phyloP scores from a whole-genome alignment of 1,140 invertebrate species.

The Dreissena polymorpha region DNA sequence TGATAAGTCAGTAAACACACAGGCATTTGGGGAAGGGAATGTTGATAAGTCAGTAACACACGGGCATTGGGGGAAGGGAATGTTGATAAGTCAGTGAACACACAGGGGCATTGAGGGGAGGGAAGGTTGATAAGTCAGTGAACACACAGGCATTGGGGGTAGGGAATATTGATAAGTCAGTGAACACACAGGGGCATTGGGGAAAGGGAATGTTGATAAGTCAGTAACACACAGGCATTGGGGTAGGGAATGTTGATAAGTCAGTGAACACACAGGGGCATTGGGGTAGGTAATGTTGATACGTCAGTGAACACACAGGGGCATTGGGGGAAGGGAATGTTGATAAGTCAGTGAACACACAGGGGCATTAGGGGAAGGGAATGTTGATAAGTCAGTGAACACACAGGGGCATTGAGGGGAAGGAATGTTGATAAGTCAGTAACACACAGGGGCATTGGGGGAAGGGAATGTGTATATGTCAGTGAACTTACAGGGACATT shows the following conservation, averaged over 20 bases:
- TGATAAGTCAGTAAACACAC: constrained; percentile 79
- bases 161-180: constrained; percentile 78
- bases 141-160: neutral
- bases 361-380: too few relatives aligned
- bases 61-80: too few relatives aligned
- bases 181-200: constrained; percentile 17
- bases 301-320: constrained; percentile 79
- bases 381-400: constrained; percentile 79
- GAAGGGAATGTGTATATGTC: constrained; percentile 76
- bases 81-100: constrained; percentile 79
- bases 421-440: constrained; percentile 79
- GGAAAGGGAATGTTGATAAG: constrained; percentile 65
- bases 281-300: too few relatives aligned
- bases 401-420: too few relatives aligned
- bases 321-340: too few relatives aligned
- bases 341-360: constrained; percentile 79
- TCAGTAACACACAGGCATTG: constrained; percentile 74
- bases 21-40: too few relatives aligned
- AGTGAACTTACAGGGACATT: constrained; percentile 57
- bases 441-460: neutral
- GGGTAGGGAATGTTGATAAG: constrained; percentile 65
- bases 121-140: constrained; percentile 78
- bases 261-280: constrained; percentile 74
- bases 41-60: constrained; percentile 79
- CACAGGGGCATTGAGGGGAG: too few relatives aligned